Conservation (phyloP, 2,888 invertebrate genomes). For the Fabriciana adippe region DNA sequence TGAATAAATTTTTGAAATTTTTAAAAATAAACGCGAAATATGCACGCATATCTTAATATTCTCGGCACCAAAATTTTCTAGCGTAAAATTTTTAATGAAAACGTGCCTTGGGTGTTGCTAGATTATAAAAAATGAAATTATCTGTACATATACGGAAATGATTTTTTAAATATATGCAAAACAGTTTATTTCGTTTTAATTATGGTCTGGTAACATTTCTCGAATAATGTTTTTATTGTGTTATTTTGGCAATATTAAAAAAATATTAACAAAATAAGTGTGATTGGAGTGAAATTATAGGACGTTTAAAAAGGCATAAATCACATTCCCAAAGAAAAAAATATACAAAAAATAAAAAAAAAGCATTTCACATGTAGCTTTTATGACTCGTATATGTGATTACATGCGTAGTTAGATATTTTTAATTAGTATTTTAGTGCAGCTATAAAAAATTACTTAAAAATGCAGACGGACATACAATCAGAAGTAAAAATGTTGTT, state of each 20-base stretch:
- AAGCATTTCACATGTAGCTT: slow-evolving; percentile 28
- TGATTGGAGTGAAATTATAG: slow-evolving; percentile 6
- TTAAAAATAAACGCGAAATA: slow-evolving; percentile 5
- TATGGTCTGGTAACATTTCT: slow-evolving; percentile 14
- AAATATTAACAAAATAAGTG: slow-evolving; percentile 12
- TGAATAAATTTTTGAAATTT: neutral
- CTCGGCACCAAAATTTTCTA: slow-evolving; percentile 22
- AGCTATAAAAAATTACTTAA: neutral
- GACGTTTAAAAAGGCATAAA: neutral
- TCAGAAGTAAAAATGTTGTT: too few relatives aligned
- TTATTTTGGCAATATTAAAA: too few relatives aligned
- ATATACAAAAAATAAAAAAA: slow-evolving; percentile 14
- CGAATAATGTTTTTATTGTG: slow-evolving; percentile 5
- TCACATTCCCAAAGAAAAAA: slow-evolving; percentile 30
- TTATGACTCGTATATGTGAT: slow-evolving; percentile 34
- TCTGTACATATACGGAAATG: slow-evolving; percentile 1
- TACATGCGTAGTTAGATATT: slow-evolving; percentile 11
- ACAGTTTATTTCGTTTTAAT: neutral
- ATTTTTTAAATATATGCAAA: neutral
- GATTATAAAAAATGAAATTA: slow-evolving; percentile 9
- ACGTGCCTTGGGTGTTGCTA: slow-evolving; percentile 43
- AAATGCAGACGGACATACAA: too few relatives aligned
- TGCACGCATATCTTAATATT: slow-evolving; percentile 31
- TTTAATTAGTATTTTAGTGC: neutral
- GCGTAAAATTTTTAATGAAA: slow-evolving; percentile 1